Base-by-base conservation (phyloP, 2,797 vertebrate species). In the Hyperoplus immaculatus region DNA sequence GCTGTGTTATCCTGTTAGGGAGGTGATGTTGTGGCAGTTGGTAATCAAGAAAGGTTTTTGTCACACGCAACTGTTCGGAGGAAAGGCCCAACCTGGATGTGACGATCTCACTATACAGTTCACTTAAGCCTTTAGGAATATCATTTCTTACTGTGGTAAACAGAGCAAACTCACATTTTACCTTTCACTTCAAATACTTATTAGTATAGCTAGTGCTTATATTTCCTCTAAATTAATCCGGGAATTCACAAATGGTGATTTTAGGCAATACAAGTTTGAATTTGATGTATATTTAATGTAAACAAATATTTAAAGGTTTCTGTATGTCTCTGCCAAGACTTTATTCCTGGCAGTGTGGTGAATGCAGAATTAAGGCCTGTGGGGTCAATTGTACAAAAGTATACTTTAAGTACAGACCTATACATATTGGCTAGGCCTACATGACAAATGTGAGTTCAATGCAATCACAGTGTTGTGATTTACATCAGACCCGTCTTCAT, bases 1-100 rank as follows among this genome's bases (percentile, higher is more conserved):
- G 80, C 84, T 75, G 79, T 87, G 87, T 94, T 92, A 94, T 94
- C 90, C 92, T 88, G 86, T 93, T 93, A 93, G 90, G 86, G 90
- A 87, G 86, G 81, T 75, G 88, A 86, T 83, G 90, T 85, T 80
- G 80, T 85, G 86, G 80, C 78, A 53, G 69, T 18, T 8, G 69
- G 66, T 90, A 89, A 92, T 92, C 87, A 86, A 42, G 73, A 75
- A 60, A 72, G 6, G 64, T 55, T 55, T 46, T 14, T 41, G 2
- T 59, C 45, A 13, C 43, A 55, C 3, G 13, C 70, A 59, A 43
- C 38, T 15, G 12, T 70, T 45, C 45, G 13, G 62, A 60, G 64
- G 59, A 45, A 61, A 64, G 51, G 58, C 60, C 50, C 51, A n/a
- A 43, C 60, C 64, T 79, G 51, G 36, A 51, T 63, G 76, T 55